A percentile compares a stretch with the other conserved stretches of the same genome.
phyloP scores from a whole-genome alignment of 2,797 vertebrate genomes.

The Stomatorhinus walkeri region DNA sequence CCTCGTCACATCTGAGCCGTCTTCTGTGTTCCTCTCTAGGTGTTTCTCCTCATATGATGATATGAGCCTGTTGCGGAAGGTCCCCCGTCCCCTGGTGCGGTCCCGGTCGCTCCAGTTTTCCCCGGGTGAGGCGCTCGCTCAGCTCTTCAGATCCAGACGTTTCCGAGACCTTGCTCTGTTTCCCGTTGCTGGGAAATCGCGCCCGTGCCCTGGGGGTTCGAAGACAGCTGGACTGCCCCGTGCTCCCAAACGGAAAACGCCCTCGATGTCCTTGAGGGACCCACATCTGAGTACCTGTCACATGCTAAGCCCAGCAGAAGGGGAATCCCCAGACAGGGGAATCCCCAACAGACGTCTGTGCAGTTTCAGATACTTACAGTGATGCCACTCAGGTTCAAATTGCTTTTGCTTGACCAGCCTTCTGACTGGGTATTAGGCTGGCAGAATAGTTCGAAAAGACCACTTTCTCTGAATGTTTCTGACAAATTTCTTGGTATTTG shows the following conservation, averaged over 20 bases:
- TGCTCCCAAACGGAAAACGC: background rate
- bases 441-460: background rate
- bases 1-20: background rate
- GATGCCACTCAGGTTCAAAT: background rate
- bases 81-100: slow-evolving; percentile 83
- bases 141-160: background rate
- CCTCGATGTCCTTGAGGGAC: background rate
- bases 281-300: background rate
- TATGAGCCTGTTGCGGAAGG: slow-evolving; percentile 89
- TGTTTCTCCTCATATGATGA: slow-evolving; percentile 98
- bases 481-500: background rate
- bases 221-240: background rate
- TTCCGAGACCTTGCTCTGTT: no score
- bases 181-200: background rate
- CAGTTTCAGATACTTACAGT: background rate
- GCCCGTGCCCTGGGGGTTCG: background rate
- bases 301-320: background rate
- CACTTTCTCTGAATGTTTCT: background rate
- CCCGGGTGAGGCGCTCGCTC: slow-evolving; percentile 61
- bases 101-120: slow-evolving; percentile 90
- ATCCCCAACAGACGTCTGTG: background rate
- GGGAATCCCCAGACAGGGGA: background rate
- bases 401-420: background rate
- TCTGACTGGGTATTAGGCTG: background rate
- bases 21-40: slow-evolving; percentile 47